These are phyloP conservation scores for Antrozous pallidus DNA, from an alignment of 2,797 vertebrate species.

Conservation along the genomic window DNA sequence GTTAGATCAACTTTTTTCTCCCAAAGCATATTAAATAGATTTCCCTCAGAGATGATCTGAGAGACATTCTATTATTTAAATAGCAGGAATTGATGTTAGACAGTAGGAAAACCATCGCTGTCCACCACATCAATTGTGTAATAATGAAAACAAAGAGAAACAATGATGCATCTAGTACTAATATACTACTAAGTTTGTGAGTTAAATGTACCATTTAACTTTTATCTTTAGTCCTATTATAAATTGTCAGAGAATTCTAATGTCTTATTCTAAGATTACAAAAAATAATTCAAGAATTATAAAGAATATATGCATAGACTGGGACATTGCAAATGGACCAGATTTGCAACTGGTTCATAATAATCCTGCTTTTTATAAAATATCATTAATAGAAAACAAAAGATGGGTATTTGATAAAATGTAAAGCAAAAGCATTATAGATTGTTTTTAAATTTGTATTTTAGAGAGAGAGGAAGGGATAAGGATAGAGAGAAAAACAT, in stretches of 20 bases:
- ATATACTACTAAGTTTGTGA: neutral
- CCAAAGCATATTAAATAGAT: neutral
- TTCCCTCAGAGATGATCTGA: neutral
- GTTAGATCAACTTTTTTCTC: neutral
- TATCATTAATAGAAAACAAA: neutral
- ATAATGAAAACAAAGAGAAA: slow-evolving; percentile 6
- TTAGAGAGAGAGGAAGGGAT: neutral
- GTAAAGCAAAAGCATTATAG: slow-evolving; percentile 2
- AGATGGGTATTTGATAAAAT: slow-evolving; percentile 21
- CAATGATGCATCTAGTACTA: neutral
- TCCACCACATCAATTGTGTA: neutral
- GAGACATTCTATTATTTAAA: neutral
- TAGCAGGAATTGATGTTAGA: neutral
- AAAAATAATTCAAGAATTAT: neutral
- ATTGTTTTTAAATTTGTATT: neutral
- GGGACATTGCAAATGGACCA: neutral
- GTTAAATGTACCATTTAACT: neutral
- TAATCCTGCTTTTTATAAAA: slow-evolving; percentile 2
- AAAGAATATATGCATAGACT: neutral
- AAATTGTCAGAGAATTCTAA: neutral
- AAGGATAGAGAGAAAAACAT: neutral
- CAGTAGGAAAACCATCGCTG: neutral
- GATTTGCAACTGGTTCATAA: neutral
- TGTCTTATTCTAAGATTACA: neutral
- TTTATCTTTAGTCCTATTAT: neutral